Percentiles rank a stretch among this genome's conserved stretches.
Conservation (phyloP, 2,113 vertebrate genomes). For the Podocnemis expansa region DNA sequence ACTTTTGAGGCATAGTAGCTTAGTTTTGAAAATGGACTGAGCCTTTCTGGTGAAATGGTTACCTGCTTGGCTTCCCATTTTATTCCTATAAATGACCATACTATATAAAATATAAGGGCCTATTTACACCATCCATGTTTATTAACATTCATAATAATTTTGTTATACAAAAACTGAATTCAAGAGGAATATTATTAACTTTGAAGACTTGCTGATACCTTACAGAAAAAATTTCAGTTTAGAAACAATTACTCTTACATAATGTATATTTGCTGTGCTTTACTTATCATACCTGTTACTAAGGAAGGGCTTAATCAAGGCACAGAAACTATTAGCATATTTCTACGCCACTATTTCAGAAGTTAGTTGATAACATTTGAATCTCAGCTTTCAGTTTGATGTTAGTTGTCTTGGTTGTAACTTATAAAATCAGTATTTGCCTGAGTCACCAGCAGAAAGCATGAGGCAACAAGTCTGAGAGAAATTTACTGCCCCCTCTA, state of each 20-base stretch:
- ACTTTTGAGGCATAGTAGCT: slow-evolving; percentile 7
- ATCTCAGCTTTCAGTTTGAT: not conserved
- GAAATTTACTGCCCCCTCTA: not conserved
- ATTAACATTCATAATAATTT: not conserved
- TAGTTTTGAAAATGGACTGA: slow-evolving; percentile 25
- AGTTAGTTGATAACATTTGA: not conserved
- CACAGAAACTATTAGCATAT: not conserved
- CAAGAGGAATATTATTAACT: slow-evolving; percentile 1
- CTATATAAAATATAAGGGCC: not conserved
- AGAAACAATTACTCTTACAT: not conserved
- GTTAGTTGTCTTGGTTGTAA: not conserved
- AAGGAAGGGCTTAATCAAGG: not conserved
- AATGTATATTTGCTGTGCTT: not conserved
- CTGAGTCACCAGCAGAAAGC: not conserved
- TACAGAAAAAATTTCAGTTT: not conserved
- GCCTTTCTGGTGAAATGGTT: slow-evolving; percentile 12
- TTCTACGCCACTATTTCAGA: not conserved
- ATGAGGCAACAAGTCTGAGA: not conserved
- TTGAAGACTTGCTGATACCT: not conserved
- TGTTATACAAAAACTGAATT: not conserved
- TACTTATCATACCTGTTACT: not conserved
- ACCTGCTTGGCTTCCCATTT: not conserved
- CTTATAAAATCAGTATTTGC: not conserved
- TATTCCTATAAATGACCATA: not conserved
- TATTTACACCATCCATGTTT: not conserved